A percentile compares a stretch with the other conserved stretches of the same genome.
These are phyloP conservation scores for Acanthosepion esculentum DNA, from an alignment of 2,888 invertebrate genomes.

Conservation along the genomic window DNA sequence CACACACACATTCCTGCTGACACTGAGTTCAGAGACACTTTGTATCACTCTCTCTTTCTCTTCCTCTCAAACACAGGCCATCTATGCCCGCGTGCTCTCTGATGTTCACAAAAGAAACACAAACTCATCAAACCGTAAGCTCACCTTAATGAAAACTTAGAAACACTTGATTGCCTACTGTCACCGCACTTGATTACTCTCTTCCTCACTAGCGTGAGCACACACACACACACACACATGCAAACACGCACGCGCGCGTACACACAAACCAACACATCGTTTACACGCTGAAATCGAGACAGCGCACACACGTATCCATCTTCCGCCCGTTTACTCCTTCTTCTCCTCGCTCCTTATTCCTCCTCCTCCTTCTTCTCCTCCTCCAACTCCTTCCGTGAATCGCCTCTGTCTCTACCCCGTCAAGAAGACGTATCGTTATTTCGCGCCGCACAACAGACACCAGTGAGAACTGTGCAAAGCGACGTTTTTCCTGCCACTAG, in stretches of 20 bases:
- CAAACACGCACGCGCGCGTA: background rate
- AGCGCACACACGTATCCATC: background rate
- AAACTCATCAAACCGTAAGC: background rate
- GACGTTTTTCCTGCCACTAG: background rate
- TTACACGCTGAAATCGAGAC: background rate
- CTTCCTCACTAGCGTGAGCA: background rate
- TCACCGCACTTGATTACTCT: background rate
- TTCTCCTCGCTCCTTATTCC: background rate
- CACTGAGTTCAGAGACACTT: too few species aligned
- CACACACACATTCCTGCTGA: background rate
- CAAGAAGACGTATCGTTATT: constrained; percentile 22
- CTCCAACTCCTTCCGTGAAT: background rate
- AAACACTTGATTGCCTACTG: background rate
- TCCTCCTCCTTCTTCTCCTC: background rate
- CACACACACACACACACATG: background rate
- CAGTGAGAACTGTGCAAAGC: background rate
- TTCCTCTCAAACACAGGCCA: background rate
- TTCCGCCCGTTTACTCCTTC: background rate
- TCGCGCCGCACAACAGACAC: background rate
- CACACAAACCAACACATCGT: background rate
- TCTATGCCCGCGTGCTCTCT: background rate
- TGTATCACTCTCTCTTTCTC: background rate
- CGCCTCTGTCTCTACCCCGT: background rate
- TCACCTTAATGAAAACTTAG: background rate
- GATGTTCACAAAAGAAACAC: background rate